Evolutionary conservation across 2,888 invertebrate genomes (phyloP), one percentile per base, ranked within the genome.

Genomic region (Thymelicus acteon): DNA sequence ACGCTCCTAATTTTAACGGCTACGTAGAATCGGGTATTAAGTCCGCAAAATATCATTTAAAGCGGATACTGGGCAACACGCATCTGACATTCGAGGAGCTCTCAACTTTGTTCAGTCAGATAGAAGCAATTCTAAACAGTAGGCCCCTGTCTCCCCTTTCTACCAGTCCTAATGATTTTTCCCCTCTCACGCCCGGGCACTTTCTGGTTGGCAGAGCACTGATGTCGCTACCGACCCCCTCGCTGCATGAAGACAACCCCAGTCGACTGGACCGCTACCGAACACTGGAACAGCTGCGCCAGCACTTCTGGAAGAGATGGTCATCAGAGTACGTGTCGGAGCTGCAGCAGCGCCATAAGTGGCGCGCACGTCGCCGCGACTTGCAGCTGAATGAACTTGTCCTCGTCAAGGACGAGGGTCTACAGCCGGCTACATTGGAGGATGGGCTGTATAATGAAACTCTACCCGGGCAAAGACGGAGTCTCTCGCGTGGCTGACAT

Each of bases 1-100:
- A 73, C 65, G 71, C 74, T 73, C 75, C 74, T 70, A 72, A 73
- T 44, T 76, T 75, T 61, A 67, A 70, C 10, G 76, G 74, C 1
- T 40, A 69, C 3, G 70, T 69, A 70, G 73, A 76, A 39, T 72
- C 73, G 10, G 72, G 73, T 39, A 57, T 73, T 6, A 74, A 72
- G 44, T 75, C 75, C 5, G 71, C 74, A 4, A 75, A 76, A 60
- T 60, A 57, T 48, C 69, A 72, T 8, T 13, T 74, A 37, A 71
- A 49, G 7, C 62, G 74, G 10, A 68, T 73, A 1, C 60, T 75
- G 37, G 75, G 72, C 40, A 76, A 72, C n/a, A 62, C 52, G 0
- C 66, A 75, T 65, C 31, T 76, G 13, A 75, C 75, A 4, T 73
- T 65, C 58, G 73, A 75, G 52, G 72, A 75, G 52, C 12, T 75